Conservation (phyloP, 1,140 invertebrate species). For the Leptoteleia sp. region DNA sequence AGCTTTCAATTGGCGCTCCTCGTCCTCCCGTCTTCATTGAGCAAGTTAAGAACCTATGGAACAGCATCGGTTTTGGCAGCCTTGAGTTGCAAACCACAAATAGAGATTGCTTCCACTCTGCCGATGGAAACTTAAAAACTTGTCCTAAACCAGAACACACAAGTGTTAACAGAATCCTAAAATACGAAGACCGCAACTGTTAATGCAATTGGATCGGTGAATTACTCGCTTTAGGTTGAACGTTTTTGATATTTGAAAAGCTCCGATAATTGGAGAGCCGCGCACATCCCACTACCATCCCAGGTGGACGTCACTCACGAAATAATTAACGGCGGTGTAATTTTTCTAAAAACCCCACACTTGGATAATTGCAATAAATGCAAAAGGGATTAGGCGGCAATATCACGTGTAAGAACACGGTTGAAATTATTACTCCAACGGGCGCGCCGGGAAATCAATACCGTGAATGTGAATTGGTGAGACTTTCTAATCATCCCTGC, state of each 20-base stretch:
- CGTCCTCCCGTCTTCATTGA: slow-evolving; percentile 35
- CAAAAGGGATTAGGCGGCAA: slow-evolving; percentile 9
- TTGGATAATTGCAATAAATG: slow-evolving; percentile 16
- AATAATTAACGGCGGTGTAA: slow-evolving; percentile 28
- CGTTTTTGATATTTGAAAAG: slow-evolving; percentile 32
- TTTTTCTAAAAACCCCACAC: slow-evolving; percentile 10
- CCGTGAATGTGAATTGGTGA: slow-evolving; percentile 4
- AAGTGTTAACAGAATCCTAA: slow-evolving; percentile 63
- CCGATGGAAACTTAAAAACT: slow-evolving; percentile 62
- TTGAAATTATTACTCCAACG: slow-evolving; percentile 24
- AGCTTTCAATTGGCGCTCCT: slow-evolving; percentile 51
- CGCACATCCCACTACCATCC: too few species aligned
- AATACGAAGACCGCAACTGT: slow-evolving; percentile 59
- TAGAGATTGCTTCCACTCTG: slow-evolving; percentile 61
- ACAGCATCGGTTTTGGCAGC: slow-evolving; percentile 62
- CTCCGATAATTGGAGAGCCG: slow-evolving; percentile 15
- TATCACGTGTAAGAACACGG: slow-evolving; percentile 18
- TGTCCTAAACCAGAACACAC: slow-evolving; percentile 60
- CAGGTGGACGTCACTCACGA: background rate
- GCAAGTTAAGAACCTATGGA: slow-evolving; percentile 57
- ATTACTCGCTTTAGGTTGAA: slow-evolving; percentile 13
- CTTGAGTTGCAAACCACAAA: slow-evolving; percentile 63
- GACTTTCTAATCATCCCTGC: slow-evolving; percentile 6
- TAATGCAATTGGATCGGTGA: slow-evolving; percentile 53
- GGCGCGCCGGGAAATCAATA: slow-evolving; percentile 46